Evolutionary conservation across 2,113 vertebrate species (phyloP).

Genomic region (Oryctolagus cuniculus): mOryCun1.1 NC_091436.1:999001-999500

Average conservation of each 20-base stretch:
- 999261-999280: neutral
- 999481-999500: neutral
- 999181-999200: neutral
- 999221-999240: too few relatives aligned
- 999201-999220: neutral
- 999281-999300: neutral
- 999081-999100: neutral
- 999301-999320: neutral
- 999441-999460: too few relatives aligned
- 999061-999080: too few relatives aligned
- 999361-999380: too few relatives aligned
- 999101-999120: too few relatives aligned
- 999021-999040: accelerated
- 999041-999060: neutral
- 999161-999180: too few relatives aligned
- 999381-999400: too few relatives aligned
- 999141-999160: too few relatives aligned
- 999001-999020: too few relatives aligned
- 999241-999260: neutral
- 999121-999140: too few relatives aligned
- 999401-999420: accelerated
- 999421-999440: accelerated
- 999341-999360: neutral
- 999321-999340: neutral
- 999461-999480: neutral